A percentile compares a stretch with the other conserved stretches of the same genome.
Conservation (phyloP, 1,140 invertebrate genomes). For the Eriosoma lanigerum region DNA sequence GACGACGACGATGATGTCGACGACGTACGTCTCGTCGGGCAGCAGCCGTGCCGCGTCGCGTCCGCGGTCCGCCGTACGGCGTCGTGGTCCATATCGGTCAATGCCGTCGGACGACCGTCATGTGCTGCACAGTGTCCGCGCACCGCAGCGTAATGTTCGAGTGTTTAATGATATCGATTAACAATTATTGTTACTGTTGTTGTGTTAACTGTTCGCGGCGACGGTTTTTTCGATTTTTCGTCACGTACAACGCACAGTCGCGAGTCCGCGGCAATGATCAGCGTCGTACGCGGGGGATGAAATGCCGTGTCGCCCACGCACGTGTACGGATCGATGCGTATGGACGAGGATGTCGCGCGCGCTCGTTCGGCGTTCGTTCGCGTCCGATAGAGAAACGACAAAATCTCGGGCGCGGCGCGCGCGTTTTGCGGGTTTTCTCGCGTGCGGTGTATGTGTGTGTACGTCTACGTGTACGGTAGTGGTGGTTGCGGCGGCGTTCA, state of each 20-base stretch:
- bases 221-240: too few relatives aligned
- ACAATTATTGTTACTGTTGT: not conserved
- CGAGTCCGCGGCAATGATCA: not conserved
- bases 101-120: not conserved
- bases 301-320: slow-evolving; percentile 45
- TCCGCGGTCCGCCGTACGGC: not conserved
- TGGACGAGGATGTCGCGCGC: not conserved
- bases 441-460: not conserved
- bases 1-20: too few relatives aligned
- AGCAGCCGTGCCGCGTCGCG: not conserved
- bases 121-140: not conserved
- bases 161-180: too few relatives aligned
- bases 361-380: slow-evolving; percentile 16
- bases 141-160: not conserved
- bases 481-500: not conserved
- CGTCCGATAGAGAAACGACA: slow-evolving; percentile 11
- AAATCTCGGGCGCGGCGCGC: slow-evolving; percentile 9
- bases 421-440: slow-evolving; percentile 4
- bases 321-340: slow-evolving; percentile 44
- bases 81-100: slow-evolving; percentile 12
- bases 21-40: not conserved
- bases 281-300: slow-evolving; percentile 1
- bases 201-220: too few relatives aligned
- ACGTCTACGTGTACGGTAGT: not conserved
- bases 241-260: not conserved